A percentile compares a stretch with the other conserved stretches of the same genome.
phyloP scores from a whole-genome alignment of 2,113 vertebrate genomes.

The Porphyrio hochstetteri region DNA sequence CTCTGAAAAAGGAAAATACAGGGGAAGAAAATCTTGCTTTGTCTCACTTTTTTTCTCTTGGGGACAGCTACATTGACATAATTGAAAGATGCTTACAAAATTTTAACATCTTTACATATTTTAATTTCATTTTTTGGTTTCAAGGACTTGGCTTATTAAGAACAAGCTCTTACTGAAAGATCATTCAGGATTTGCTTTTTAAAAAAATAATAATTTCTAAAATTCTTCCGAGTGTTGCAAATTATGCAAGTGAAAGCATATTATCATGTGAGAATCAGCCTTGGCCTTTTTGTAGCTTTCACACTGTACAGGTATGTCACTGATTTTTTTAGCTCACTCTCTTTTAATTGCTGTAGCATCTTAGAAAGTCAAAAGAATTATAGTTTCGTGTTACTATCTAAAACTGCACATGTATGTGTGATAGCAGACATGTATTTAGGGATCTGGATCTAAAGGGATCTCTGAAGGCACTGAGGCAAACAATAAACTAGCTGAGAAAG shows the following conservation, averaged over 20 bases:
- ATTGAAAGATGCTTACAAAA: background rate
- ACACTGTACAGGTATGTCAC: background rate
- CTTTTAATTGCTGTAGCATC: background rate
- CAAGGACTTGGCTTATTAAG: background rate
- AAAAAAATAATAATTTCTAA: background rate
- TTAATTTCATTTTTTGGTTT: background rate
- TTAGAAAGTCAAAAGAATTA: background rate
- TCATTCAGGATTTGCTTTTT: background rate
- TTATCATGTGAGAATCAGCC: background rate
- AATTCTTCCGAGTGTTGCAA: background rate
- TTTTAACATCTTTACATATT: background rate
- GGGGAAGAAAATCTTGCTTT: background rate
- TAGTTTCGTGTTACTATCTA: background rate
- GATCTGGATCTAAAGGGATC: background rate
- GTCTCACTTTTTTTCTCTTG: background rate
- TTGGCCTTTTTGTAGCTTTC: background rate
- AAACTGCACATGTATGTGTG: background rate
- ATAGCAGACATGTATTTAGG: background rate
- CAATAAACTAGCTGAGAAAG: background rate
- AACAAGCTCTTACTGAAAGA: background rate
- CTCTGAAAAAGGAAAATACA: background rate
- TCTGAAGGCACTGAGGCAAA: background rate
- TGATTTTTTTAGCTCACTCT: background rate
- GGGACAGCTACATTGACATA: background rate
- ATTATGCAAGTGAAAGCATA: background rate